Evolutionary conservation across 1,140 invertebrate genomes (phyloP).

Genomic region (Helicorthomorpha holstii): DNA sequence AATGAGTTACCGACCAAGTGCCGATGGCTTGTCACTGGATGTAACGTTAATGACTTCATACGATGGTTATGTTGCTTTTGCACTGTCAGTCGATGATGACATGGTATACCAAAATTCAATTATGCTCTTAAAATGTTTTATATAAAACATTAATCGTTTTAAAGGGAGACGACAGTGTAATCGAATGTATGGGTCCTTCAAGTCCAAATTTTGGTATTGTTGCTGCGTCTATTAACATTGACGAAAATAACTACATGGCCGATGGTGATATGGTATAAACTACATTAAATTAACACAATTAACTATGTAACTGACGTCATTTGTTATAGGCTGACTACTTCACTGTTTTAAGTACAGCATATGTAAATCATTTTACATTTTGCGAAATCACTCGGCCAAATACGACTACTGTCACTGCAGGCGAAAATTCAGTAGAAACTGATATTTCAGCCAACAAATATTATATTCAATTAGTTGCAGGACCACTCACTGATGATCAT

Average conservation of each 20-base stretch:
- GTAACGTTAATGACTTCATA: constrained; percentile 10
- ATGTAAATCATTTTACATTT: too few species aligned
- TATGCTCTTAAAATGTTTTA: not conserved
- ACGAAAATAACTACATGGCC: not conserved
- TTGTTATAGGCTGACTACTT: too few species aligned
- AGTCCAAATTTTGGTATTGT: constrained; percentile 8
- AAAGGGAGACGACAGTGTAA: constrained; percentile 63
- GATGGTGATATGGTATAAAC: not conserved
- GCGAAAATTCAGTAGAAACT: too few species aligned
- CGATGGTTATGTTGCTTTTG: constrained; percentile 12
- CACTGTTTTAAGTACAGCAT: too few species aligned
- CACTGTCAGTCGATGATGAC: constrained; percentile 12
- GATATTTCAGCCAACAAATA: not conserved
- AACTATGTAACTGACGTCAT: not conserved
- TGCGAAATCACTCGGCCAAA: too few species aligned
- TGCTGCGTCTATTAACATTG: not conserved
- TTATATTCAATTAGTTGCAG: not conserved
- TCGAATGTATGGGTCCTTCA: constrained; percentile 43
- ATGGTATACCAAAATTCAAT: constrained; percentile 9
- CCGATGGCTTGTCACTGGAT: constrained; percentile 25
- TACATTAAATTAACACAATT: not conserved
- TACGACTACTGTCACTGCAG: too few species aligned
- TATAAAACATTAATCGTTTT: constrained; percentile 1
- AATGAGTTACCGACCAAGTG: constrained; percentile 46
- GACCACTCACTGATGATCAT: not conserved